These are phyloP conservation scores for Chrysina gloriosa DNA, from an alignment of 2,888 invertebrate species.

Conservation along the genomic window DNA sequence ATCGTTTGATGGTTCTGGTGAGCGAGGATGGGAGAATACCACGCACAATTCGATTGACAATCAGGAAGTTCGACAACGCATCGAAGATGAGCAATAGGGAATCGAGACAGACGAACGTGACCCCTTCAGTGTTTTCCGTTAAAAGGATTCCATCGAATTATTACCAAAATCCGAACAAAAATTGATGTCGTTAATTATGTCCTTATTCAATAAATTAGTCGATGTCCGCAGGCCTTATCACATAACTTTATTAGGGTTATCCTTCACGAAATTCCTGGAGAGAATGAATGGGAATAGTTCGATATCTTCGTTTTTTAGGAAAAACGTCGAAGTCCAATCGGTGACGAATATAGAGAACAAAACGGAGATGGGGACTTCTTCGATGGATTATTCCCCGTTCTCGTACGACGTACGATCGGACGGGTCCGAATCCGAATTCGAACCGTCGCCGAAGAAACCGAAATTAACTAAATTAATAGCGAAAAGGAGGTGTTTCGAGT, in stretches of 20 bases:
- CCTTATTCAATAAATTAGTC: constrained; percentile 79
- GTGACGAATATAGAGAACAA: constrained; percentile 75
- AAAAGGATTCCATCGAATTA: constrained; percentile 58
- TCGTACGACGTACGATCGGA: constrained; percentile 69
- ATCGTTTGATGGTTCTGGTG: constrained; percentile 77
- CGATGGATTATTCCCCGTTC: constrained; percentile 48
- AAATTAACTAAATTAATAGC: constrained; percentile 66
- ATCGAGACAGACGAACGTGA: constrained; percentile 79
- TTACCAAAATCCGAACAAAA: constrained; percentile 72
- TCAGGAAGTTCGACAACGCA: constrained; percentile 77
- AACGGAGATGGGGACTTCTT: constrained; percentile 33
- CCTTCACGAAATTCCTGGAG: constrained; percentile 86
- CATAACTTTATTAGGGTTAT: constrained; percentile 82
- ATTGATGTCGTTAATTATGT: constrained; percentile 77
- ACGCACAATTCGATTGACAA: constrained; percentile 78
- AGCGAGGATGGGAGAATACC: constrained; percentile 84
- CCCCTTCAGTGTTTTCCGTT: constrained; percentile 72
- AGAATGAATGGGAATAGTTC: constrained; percentile 76
- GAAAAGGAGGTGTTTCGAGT: constrained; percentile 64
- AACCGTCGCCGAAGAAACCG: constrained; percentile 82
- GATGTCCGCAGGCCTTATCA: constrained; percentile 81
- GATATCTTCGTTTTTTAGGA: constrained; percentile 80
- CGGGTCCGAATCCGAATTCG: constrained; percentile 76
- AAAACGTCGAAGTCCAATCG: constrained; percentile 83
- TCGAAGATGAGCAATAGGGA: constrained; percentile 78